Base-by-base conservation (phyloP, 2,888 invertebrate species). In the Gymnoscelis rufifasciata region DNA sequence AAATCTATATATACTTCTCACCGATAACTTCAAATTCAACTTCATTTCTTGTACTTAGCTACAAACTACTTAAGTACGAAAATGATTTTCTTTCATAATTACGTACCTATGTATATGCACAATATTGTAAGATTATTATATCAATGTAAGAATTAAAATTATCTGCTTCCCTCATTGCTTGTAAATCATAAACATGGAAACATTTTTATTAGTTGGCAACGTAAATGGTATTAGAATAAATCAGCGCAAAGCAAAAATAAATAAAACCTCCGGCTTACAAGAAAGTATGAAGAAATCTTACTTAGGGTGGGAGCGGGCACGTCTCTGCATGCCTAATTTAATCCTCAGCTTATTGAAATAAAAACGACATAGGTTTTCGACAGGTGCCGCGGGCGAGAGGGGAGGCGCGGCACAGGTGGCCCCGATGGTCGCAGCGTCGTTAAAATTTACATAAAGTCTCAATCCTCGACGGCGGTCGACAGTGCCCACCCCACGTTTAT, bases 381-480 rank as follows among this genome's bases (percentile, higher is more conserved):
- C 88, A 87, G 87, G 87, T 87, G 86, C 78, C 74, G 69, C 69
- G 64, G 73, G 68, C 52, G 60, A 60, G 64, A 57, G 67, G 69
- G 70, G 68, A 56, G 68, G 64, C 67, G 67, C 54, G 71, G 77
- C 88, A 78, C 88, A 88, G 88, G 88, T 88, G 88, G 73, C 74
- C 71, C 65, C 88, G 86, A 88, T 88, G 88, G 88, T 87, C 88
- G 86, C 87, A 76, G 83, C 82, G 84, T 86, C 88, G 88, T 88
- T 88, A 88, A 87, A 87, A 88, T 88, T 88, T 88, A 88, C 88
- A 88, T 88, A 88, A 88, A 87, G 88, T 88, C 88, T 88, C 87
- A 87, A 88, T 88, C 87, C 87, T 78, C 83, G 71, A 71, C 80
- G 80, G 65, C 80, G 77, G 71, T 75, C 76, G 70, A 68, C 73